Evolutionary conservation across 2,888 invertebrate species (phyloP), one percentile per base, ranked within the genome.

Genomic region (Pinctada fucata): DNA sequence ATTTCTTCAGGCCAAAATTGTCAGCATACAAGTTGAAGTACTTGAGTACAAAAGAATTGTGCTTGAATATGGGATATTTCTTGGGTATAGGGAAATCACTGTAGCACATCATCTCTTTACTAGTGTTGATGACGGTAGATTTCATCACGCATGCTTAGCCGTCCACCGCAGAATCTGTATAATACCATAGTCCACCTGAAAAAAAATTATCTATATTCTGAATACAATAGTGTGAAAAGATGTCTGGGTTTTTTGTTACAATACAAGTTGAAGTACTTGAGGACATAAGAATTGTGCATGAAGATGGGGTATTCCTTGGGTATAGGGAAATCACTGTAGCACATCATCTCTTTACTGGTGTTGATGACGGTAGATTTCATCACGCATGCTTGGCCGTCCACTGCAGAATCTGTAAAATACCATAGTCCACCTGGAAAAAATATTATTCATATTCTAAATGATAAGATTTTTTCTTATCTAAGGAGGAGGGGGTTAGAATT

Each of bases 61-160:
- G 92, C 92, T 92, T 92, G 82, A 88, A 92, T 72, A 90, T 89
- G 0, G 92, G 90, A 79, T 79, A 92, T 47, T 92, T 89, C 45
- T 83, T 84, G 0, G 91, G 91, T 48, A 92, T 91, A 2, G 92
- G 92, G 79, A 88, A 93, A 80, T 93, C 92, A 51, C 92, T 92
- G 85, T 89, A 92, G n/a, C 86, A 84, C 88, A 90, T 90, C 87
- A 89, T 90, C 79, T 91, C 91, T 68, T 91, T 91, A 67, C 90
- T 89, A 6, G 91, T 89, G 84, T 91, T 91, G 72, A 90, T 90
- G 49, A 90, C 87, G 0, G 91, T 91, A 2, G 90, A 89, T 74
- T 86, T 88, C 90, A 90, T 90, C 47, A 91, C 91, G 74, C 89
- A 89, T 0, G 85, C 86, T 78, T 88, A 87, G 5, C 86, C 89